Evolutionary conservation across 1,140 invertebrate genomes (phyloP).

Genomic region (Drosophila takahashii): DNA sequence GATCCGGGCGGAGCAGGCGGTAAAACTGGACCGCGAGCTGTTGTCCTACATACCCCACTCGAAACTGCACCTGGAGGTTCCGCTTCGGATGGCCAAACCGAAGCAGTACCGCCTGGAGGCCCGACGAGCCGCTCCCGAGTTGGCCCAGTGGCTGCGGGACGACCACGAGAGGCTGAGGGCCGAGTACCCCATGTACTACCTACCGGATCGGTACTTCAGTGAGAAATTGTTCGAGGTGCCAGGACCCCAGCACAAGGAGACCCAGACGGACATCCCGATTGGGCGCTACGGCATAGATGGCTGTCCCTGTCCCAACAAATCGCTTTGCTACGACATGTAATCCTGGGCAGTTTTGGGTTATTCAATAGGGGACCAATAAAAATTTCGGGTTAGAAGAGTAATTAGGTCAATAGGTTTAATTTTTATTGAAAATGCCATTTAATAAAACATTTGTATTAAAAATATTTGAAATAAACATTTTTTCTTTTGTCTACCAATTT

Average conservation of each 20-base stretch:
- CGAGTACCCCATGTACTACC: slow-evolving; percentile 49
- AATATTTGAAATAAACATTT: no score
- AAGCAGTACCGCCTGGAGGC: slow-evolving; percentile 55
- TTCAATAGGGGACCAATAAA: neutral
- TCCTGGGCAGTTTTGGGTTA: neutral
- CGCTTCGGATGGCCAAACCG: slow-evolving; percentile 46
- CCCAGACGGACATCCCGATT: slow-evolving; percentile 58
- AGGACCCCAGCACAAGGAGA: slow-evolving; percentile 44
- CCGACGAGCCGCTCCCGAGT: slow-evolving; percentile 20
- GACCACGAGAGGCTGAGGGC: slow-evolving; percentile 49
- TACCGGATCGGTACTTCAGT: slow-evolving; percentile 48
- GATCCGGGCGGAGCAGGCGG: slow-evolving; percentile 23
- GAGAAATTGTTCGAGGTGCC: slow-evolving; percentile 8
- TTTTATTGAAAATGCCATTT: no score
- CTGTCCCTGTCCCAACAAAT: slow-evolving; percentile 61
- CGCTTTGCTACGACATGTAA: slow-evolving; percentile 56
- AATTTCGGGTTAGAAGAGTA: neutral
- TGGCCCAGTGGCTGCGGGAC: slow-evolving; percentile 32
- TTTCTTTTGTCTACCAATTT: no score
- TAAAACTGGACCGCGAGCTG: slow-evolving; percentile 51
- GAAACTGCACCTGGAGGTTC: slow-evolving; percentile 40
- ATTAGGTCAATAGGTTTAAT: neutral
- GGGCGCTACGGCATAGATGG: slow-evolving; percentile 66
- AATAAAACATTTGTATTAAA: no score
- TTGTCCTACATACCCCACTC: slow-evolving; percentile 26